Base-by-base conservation (phyloP, 2,888 invertebrate species). In the Archips crataeganus region DNA sequence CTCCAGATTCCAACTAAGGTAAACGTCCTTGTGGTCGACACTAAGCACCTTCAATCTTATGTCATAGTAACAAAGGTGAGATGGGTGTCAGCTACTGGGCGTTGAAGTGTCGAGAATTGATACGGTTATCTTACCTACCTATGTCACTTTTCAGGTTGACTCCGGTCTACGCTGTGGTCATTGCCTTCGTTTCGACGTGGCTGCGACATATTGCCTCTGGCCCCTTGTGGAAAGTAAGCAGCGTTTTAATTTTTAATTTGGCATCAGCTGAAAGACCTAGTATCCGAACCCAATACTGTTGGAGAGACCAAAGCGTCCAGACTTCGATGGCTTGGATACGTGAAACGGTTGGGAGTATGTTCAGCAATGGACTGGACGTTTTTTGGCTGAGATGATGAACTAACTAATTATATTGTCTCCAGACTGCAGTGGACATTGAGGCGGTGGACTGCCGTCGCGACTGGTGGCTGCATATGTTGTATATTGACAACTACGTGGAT, bases 151-250 rank as follows among this genome's bases (percentile, higher is more conserved):
- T 59, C 79, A 87, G 87, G 70, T 73, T 88, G 13, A 83, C 83
- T 3, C 84, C 86, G 11, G 60, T 80, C 0, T 85, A 85, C 61
- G 82, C 83, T 0, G 3, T 86, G 0, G 68, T 83, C 3, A 71
- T 88, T 1, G 83, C 80, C 2, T 51, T 84, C 45, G 80, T 76
- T 6, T 78, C 81, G 0, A 89, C 92, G 0, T 82, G 90, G 75
- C 76, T 90, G 10, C 83, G 84, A 8, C 84, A 84, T 2, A 47
- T 89, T 1, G 83, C 86, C n/a, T 75, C 80, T 61, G 94, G 95
- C 1, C 94, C 94, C 1, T 77, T 87, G 15, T 94, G 94, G 93
- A 76, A 60, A 65, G 74, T 74, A 73, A 8, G 9, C 11, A 51
- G 13, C 8, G 15, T 51, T 49, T 49, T 9, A 45, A 45, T 45